Evolutionary conservation across 2,797 vertebrate species (phyloP), one percentile per base, ranked within the genome.

Genomic region (Synaphobranchus kaupii): DNA sequence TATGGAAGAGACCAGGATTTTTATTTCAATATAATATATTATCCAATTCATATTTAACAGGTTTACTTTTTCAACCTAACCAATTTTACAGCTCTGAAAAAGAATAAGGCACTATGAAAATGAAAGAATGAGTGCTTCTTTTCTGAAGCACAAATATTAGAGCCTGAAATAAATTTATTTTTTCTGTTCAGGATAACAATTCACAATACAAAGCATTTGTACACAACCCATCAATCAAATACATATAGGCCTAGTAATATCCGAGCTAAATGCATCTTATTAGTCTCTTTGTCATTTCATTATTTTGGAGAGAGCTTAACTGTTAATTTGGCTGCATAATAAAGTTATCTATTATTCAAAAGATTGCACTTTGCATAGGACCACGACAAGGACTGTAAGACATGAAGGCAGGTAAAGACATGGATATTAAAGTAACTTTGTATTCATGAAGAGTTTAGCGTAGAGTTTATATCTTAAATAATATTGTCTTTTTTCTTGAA

Each of bases 191-290:
- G 47, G 63, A 68, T 50, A 13, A 28, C 44, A 56, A 71, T 13
- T 85, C 44, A 85, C 22, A 48, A 68, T 47, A 48, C 60, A n/a
- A 52, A 0, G 4, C 34, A 48, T 85, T 85, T 7, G 44, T 31
- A 47, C 28, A 60, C 13, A 85, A 68, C 44, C n/a, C 44, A 68
- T 10, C 56, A 84, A 56, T 50, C 82, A 84, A 84, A 54, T 84
- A 56, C 4, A 54, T 60, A 60, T 60, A 17, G 15, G 4, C 20
- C 20, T 1, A 39, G 20, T 60, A 4, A 68, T 31, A 9, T 68
- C 25, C n/a, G 63, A 28, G 25, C 25, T n/a, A 28, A 68, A 68
- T 68, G 28, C 63, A 28, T 31, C 31, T 17, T 13, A 73, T 34
- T 31, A 34, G 34, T 68, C 25, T 68, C 10, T 54, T 2, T 12